A percentile compares a stretch with the other conserved stretches of the same genome.
These are phyloP conservation scores for Cricetomys ansorgei DNA, from an alignment of 2,113 vertebrate genomes.

Conservation along the genomic window DNA sequence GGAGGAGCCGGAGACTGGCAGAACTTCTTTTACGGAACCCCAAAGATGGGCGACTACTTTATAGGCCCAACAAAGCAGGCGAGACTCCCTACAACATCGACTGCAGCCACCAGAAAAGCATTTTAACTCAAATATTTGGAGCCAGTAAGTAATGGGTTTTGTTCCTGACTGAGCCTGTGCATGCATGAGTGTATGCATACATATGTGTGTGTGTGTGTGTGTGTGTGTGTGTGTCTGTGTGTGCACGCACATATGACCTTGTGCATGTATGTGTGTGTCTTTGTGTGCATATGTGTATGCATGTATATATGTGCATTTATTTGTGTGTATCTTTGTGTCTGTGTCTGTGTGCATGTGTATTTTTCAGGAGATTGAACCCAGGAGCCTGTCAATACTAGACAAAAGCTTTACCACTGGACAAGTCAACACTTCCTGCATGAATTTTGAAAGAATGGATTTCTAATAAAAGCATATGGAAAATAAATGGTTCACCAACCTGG, in stretches of 20 bases:
- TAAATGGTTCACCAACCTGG: not conserved
- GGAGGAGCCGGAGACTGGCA: slow-evolving; percentile 96
- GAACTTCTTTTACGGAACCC: slow-evolving; percentile 97
- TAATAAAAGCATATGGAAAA: not conserved
- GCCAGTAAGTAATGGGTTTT: slow-evolving; percentile 90
- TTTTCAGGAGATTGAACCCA: not conserved
- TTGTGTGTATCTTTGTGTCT: too few species aligned
- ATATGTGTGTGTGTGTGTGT: not conserved
- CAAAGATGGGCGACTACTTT: slow-evolving; percentile 97
- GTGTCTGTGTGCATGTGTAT: not conserved
- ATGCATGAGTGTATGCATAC: too few species aligned
- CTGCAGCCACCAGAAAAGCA: slow-evolving; percentile 99
- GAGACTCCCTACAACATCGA: slow-evolving; percentile 99
- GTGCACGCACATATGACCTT: too few species aligned
- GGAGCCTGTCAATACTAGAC: not conserved
- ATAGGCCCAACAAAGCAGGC: slow-evolving; percentile 97
- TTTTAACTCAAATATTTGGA: slow-evolving; percentile 99
- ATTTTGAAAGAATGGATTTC: not conserved
- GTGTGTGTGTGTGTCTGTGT: not conserved
- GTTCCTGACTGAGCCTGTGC: not conserved
- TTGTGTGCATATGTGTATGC: not conserved
- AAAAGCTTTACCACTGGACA: not conserved
- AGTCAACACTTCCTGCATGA: not conserved
- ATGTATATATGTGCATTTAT: too few species aligned
- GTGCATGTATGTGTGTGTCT: not conserved